These are phyloP conservation scores for Rhopalosiphum maidis DNA, from an alignment of 1,140 invertebrate genomes.

Conservation along the genomic window DNA sequence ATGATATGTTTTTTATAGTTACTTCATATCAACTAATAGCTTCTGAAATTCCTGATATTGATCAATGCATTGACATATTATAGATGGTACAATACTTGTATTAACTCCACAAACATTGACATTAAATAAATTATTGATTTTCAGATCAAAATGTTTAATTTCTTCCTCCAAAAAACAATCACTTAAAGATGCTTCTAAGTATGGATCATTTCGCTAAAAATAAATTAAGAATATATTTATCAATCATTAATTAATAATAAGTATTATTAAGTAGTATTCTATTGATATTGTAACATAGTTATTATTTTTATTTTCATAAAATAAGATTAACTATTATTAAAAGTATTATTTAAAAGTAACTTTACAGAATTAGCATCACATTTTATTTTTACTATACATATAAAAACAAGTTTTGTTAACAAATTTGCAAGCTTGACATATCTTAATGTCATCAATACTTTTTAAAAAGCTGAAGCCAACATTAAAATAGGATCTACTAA, in stretches of 20 bases:
- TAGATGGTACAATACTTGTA: background rate
- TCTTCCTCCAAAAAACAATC: conserved; percentile 44
- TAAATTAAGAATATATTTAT: background rate
- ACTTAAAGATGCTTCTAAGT: background rate
- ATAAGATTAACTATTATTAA: too few relatives aligned
- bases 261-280: too few relatives aligned
- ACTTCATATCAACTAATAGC: conserved; percentile 35
- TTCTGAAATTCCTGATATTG: background rate
- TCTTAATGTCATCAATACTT: too few relatives aligned
- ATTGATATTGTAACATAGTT: too few relatives aligned
- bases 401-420: too few relatives aligned
- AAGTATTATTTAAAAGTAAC: too few relatives aligned
- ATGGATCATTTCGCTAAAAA: conserved; percentile 26
- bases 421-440: too few relatives aligned
- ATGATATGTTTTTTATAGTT: background rate
- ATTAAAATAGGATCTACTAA: too few relatives aligned
- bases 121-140: conserved; percentile 3
- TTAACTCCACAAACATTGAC: conserved; percentile 24
- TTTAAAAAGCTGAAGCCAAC: too few relatives aligned
- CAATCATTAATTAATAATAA: background rate
- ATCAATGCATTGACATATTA: background rate
- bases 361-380: too few relatives aligned
- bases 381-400: too few relatives aligned
- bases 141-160: background rate
- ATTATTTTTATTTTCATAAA: too few relatives aligned